Percentiles rank a stretch among this genome's conserved stretches.
Conservation (phyloP, 2,113 vertebrate species). For the Caloenas nicobarica region DNA sequence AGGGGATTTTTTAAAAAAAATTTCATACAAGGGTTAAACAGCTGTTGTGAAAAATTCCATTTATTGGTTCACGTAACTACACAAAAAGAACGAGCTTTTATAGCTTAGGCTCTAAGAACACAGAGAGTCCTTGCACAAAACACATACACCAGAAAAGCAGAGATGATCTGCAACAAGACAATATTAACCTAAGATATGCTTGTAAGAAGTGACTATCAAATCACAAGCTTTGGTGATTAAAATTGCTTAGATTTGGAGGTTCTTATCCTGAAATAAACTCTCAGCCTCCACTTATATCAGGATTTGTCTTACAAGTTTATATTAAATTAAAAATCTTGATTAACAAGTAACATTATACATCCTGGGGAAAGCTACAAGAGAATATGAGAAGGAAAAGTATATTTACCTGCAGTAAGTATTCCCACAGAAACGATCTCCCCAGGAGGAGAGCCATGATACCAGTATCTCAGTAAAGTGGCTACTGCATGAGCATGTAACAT, state of each 20-base stretch:
- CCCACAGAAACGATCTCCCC: slow-evolving; percentile 85
- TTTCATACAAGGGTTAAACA: not conserved
- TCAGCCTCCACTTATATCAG: not conserved
- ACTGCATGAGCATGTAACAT: slow-evolving; percentile 79
- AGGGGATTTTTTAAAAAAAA: not conserved
- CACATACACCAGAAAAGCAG: not conserved
- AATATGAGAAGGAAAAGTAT: not conserved
- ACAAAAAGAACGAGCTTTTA: not conserved
- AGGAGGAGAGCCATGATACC: slow-evolving; percentile 75
- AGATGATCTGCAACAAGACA: not conserved
- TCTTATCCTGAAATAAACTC: not conserved
- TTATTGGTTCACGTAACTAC: not conserved
- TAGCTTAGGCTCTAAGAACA: not conserved
- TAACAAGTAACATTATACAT: not conserved
- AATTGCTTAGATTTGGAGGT: not conserved
- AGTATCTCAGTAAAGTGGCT: slow-evolving; percentile 79
- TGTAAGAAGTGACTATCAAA: not conserved
- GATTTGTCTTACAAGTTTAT: not conserved
- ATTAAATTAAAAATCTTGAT: not conserved
- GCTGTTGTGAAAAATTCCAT: not conserved
- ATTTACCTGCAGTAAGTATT: slow-evolving; percentile 81
- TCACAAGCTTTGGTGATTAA: not conserved
- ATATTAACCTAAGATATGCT: not conserved
- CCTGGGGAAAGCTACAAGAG: not conserved
- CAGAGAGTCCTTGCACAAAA: not conserved